Percentiles rank a stretch among this genome's conserved stretches.
These are phyloP conservation scores for Lutjanus erythropterus DNA, from an alignment of 2,113 vertebrate genomes.

Conservation along the genomic window DNA sequence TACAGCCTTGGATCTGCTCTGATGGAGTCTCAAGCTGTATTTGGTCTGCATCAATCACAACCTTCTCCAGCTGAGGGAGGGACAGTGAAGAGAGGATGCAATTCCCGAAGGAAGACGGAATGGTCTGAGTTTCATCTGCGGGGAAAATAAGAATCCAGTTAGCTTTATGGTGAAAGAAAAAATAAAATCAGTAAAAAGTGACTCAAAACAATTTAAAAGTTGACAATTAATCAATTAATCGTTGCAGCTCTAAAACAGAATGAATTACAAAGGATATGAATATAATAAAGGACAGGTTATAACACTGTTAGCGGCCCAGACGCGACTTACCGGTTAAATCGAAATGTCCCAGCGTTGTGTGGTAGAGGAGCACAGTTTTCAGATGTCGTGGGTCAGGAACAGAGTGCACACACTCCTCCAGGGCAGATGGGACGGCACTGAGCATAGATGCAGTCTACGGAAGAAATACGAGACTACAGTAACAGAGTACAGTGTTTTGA, in stretches of 20 bases:
- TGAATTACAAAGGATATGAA: too few species aligned
- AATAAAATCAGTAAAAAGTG: too few species aligned
- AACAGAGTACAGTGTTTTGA: too few species aligned
- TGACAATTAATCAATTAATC: too few species aligned
- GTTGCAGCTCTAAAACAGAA: too few species aligned
- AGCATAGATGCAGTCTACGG: constrained; percentile 78
- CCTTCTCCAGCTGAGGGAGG: constrained; percentile 79
- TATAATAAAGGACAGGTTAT: too few species aligned
- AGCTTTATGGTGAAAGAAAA: background rate
- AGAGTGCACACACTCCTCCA: constrained; percentile 81
- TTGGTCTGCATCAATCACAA: constrained; percentile 70
- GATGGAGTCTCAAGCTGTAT: constrained; percentile 54
- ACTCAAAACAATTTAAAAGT: too few species aligned
- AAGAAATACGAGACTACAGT: background rate
- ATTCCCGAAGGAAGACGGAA: constrained; percentile 79
- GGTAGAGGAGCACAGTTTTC: constrained; percentile 75
- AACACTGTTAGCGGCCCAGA: background rate
- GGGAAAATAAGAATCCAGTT: background rate
- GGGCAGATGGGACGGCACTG: constrained; percentile 66
- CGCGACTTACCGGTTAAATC: constrained; percentile 68
- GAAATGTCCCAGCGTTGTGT: constrained; percentile 70
- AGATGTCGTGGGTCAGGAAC: constrained; percentile 74
- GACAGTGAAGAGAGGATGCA: constrained; percentile 83
- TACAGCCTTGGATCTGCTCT: constrained; percentile 65
- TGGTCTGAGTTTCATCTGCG: constrained; percentile 72